A percentile compares a stretch with the other conserved stretches of the same genome.
Evolutionary conservation across 2,888 invertebrate species (phyloP).

Genomic region (Pomacea canaliculata): DNA sequence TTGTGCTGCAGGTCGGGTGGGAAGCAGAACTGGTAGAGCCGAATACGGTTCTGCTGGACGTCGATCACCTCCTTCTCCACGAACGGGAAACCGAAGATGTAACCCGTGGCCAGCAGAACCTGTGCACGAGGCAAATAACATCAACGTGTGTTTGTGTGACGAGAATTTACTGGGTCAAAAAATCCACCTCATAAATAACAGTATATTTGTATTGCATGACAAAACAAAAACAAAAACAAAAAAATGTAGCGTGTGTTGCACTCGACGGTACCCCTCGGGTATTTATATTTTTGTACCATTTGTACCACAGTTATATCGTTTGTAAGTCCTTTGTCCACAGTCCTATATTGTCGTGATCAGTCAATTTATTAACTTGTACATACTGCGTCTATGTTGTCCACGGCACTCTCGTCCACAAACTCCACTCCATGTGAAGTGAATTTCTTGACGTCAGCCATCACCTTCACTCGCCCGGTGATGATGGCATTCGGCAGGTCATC

Average conservation of each 20-base stretch:
- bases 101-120: constrained; percentile 68
- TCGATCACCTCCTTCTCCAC: constrained; percentile 58
- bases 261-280: too few relatives aligned
- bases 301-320: too few relatives aligned
- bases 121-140: constrained; percentile 25
- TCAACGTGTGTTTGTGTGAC: constrained; percentile 47
- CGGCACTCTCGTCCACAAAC: constrained; percentile 57
- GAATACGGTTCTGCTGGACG: constrained; percentile 58
- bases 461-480: constrained; percentile 61
- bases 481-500: constrained; percentile 69
- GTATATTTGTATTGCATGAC: too few relatives aligned
- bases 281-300: too few relatives aligned
- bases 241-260: too few relatives aligned
- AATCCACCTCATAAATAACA: background rate
- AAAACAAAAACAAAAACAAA: too few relatives aligned
- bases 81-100: constrained; percentile 70
- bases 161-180: background rate
- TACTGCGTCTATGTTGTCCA: constrained; percentile 63
- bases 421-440: constrained; percentile 55
- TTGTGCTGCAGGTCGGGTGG: constrained; percentile 62
- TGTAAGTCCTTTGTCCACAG: too few relatives aligned
- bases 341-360: too few relatives aligned
- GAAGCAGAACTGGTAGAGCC: constrained; percentile 69
- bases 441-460: constrained; percentile 57
- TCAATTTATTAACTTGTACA: constrained; percentile 18